Evolutionary conservation across 2,113 vertebrate genomes (phyloP).

Genomic region (Garra rufa): DNA sequence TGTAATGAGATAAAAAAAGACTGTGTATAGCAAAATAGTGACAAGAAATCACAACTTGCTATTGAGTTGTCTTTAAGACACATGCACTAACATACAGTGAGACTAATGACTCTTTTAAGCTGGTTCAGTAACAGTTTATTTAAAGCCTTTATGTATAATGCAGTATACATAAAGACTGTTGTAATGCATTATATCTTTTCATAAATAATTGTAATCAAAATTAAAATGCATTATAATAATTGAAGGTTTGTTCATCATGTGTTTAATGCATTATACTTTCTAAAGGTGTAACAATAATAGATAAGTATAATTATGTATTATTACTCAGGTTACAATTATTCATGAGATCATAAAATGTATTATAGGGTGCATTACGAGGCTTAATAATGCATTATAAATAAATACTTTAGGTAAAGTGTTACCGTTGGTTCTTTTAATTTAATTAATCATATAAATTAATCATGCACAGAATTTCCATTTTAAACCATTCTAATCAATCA

Average conservation of each 20-base stretch:
- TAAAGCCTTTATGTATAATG: not conserved
- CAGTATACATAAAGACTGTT: not conserved
- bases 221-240: not conserved
- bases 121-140: not conserved
- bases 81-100: too few relatives aligned
- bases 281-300: not conserved
- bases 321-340: not conserved
- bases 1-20: not conserved
- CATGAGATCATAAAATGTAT: not conserved
- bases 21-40: not conserved
- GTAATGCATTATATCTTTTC: not conserved
- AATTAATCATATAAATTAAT: too few relatives aligned
- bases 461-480: too few relatives aligned
- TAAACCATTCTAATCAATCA: too few relatives aligned
- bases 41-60: not conserved
- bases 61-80: too few relatives aligned
- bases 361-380: not conserved
- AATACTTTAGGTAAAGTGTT: too few relatives aligned
- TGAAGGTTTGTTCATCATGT: too few relatives aligned
- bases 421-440: too few relatives aligned
- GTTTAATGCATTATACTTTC: not conserved
- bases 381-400: too few relatives aligned
- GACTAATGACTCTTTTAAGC: not conserved
- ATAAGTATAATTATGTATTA: not conserved
- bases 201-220: too few relatives aligned